phyloP scores from a whole-genome alignment of 2,888 invertebrate species.

The Zygogramma bicolorata region DNA sequence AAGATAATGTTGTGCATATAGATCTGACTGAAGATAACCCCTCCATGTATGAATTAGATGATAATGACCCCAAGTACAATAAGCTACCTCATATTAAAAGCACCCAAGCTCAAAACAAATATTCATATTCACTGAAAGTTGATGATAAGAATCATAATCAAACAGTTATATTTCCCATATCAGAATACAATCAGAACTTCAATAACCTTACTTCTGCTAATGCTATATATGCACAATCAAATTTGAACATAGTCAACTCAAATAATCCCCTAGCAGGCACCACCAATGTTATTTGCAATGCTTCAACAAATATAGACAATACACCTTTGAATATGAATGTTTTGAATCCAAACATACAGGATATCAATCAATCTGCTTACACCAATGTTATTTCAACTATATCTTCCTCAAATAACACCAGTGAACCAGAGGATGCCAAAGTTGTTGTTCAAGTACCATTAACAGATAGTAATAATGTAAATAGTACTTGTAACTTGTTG shows the following conservation, averaged over 20 bases:
- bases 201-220: constrained; percentile 47
- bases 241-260: constrained; percentile 41
- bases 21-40: constrained; percentile 56
- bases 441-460: constrained; percentile 7
- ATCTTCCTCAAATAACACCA: neutral
- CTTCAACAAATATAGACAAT: constrained; percentile 42
- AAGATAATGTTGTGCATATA: constrained; percentile 57
- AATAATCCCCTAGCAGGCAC: constrained; percentile 31
- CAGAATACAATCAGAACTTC: constrained; percentile 52
- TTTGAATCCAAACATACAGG: constrained; percentile 46
- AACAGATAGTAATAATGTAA: constrained; percentile 29
- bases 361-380: constrained; percentile 34
- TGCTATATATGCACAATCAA: constrained; percentile 46
- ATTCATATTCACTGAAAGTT: constrained; percentile 52
- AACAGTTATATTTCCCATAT: constrained; percentile 55
- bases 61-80: constrained; percentile 45
- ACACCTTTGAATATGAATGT: constrained; percentile 52
- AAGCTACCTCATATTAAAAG: constrained; percentile 54
- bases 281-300: constrained; percentile 49
- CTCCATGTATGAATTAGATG: constrained; percentile 44
- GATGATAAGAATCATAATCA: constrained; percentile 46
- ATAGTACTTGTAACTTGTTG: neutral
- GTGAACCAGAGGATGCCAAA: constrained; percentile 21
- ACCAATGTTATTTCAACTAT: constrained; percentile 41
- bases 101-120: constrained; percentile 48